Base-by-base conservation (phyloP, 2,113 vertebrate genomes). In the Calonectris borealis region DNA sequence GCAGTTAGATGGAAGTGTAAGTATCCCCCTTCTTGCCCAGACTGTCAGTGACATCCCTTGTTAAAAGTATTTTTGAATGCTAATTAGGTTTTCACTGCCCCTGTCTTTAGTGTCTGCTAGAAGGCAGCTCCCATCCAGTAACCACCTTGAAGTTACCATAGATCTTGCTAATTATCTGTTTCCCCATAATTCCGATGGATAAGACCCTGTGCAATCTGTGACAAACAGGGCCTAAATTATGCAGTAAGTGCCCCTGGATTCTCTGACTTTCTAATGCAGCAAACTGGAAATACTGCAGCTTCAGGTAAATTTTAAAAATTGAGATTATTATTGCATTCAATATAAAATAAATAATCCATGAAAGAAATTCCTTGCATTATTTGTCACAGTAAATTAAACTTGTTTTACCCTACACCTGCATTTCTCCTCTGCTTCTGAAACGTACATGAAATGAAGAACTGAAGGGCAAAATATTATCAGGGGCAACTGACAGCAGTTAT, bases 141-240 rank as follows among this genome's bases (percentile, higher is more conserved):
- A 86, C 71, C 75, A 81, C 87, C 58, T 83, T 96, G 87, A 94
- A 93, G 89, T 94, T 95, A 91, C 54, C 82, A 70, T 87, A 96
- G 71, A 87, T 95, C 78, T 95, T 90, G 60, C 78, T 96, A 97
- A 95, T 97, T 95, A 90, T 77, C 91, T 87, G 46, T 93, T 95
- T 93, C 60, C 49, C 66, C 82, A 71, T 81, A 95, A 95, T 94
- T 96, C 95, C 91, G 83, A 6, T 17, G 58, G 55, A 64, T 66
- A 85, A 90, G 42, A 83, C 48, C 75, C 65, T 72, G 69, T 31
- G 16, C 62, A 76, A n/a, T 83, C 42, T 91, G 78, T 95, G 84
- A 95, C 75, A 96, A 96, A 88, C 0, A 4, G 68, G 34, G 12
- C 51, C 66, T 95, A 93, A 94, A 95, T 97, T 86, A 96, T 94